Conservation (phyloP, 23 tunicate genomes). For the Halocynthia roretzi region DNA sequence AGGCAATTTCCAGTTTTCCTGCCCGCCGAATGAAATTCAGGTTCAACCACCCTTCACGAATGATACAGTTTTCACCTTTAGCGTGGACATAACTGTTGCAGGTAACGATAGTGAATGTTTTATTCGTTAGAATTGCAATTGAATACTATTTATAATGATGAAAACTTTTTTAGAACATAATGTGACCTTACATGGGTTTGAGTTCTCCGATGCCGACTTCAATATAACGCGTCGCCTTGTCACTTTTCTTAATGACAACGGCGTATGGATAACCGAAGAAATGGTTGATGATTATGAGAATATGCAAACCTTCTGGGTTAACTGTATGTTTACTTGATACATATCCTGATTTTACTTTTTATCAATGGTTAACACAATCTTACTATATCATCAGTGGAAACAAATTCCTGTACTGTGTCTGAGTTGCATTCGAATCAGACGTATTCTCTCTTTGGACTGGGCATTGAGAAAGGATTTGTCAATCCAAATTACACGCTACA, state of each 20-base stretch:
- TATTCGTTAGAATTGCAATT: too few species aligned
- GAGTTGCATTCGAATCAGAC: conserved; percentile 6
- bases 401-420: conserved; percentile 1
- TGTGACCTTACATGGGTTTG: conserved; percentile 13
- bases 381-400: background rate
- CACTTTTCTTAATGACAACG: conserved; percentile 4
- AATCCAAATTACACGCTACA: background rate
- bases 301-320: conserved; percentile 3
- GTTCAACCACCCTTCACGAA: too few species aligned
- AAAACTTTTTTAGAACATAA: conserved; percentile 5
- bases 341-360: background rate
- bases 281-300: conserved; percentile 12
- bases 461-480: conserved; percentile 17
- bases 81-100: too few species aligned
- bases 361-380: background rate
- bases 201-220: background rate
- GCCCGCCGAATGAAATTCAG: too few species aligned
- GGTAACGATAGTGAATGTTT: too few species aligned
- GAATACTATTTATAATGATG: too few species aligned
- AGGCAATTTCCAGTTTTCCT: too few species aligned
- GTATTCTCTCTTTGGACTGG: conserved; percentile 14
- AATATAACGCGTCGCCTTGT: background rate
- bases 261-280: conserved; percentile 3
- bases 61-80: too few species aligned
- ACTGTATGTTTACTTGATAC: conserved; percentile 2